Evolutionary conservation across 1,140 invertebrate species (phyloP), one percentile per base, ranked within the genome.

Genomic region (Leptopilina boulardi): DNA sequence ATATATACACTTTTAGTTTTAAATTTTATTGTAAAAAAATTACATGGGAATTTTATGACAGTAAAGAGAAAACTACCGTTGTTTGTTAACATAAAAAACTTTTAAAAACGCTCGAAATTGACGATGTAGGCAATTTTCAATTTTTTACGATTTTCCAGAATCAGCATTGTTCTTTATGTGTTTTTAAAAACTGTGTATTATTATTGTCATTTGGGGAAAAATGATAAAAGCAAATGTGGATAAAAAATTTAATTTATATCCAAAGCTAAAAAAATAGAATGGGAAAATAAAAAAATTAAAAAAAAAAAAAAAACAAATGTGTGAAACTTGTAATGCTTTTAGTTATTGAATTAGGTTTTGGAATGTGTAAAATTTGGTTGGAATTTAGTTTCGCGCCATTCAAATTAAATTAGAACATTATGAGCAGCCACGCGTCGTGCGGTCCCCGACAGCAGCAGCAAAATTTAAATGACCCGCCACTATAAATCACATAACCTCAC

Each of bases 341-440:
- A 18, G 18, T 51, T 51, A 51, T n/a, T n/a, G n/a, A 51, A 51
- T 66, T 15, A 66, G 21, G 26, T 66, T 66, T 15, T 66, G 59
- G 6, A 30, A 30, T 30, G 13, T 6, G 1, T 2, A 30, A 66
- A n/a, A 66, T 66, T 66, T 66, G 59, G 23, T 23, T 66, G 59
- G 59, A 66, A 66, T 66, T 66, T 66, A 26, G 59, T 30, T 66
- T 66, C 59, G 23, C 59, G 26, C 59, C 59, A 30, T 30, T 66
- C 26, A 66, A 66, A 66, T 66, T 66, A 66, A 66, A 34, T 66
- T 66, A 66, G 59, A 66, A 66, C 23, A 66, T 66, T 66, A 66
- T 66, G 59, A 30, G 23, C 23, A 66, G 59, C 59, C 59, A 66
- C 59, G 59, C 59, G 59, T 66, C 59, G 26, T 21, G 56, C 59